These are phyloP conservation scores for Alcedo atthis DNA, from an alignment of 2,797 vertebrate genomes.

Conservation along the genomic window DNA sequence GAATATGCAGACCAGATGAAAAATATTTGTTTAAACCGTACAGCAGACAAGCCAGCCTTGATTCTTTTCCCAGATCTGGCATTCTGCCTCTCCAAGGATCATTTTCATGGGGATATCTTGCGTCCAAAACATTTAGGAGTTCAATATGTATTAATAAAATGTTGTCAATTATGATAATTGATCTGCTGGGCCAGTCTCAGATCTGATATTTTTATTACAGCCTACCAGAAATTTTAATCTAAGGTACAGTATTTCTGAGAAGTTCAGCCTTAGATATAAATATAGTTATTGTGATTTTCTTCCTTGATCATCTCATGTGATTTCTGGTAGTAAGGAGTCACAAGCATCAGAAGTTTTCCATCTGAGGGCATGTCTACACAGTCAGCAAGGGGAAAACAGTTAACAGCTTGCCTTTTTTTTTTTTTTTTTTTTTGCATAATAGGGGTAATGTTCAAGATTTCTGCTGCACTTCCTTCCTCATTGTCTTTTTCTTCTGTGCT, in stretches of 20 bases:
- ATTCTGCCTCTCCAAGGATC: constrained; percentile 69
- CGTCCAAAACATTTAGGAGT: constrained; percentile 72
- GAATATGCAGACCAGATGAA: constrained; percentile 69
- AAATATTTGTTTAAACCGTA: constrained; percentile 71
- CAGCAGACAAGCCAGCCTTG: constrained; percentile 65
- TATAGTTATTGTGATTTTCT: constrained; percentile 87
- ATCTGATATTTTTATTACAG: constrained; percentile 83
- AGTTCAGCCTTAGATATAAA: constrained; percentile 81
- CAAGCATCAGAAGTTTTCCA: constrained; percentile 88
- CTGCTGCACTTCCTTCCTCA: constrained; percentile 85
- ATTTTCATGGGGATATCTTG: constrained; percentile 69
- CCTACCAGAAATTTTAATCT: constrained; percentile 82
- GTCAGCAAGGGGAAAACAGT: constrained; percentile 79
- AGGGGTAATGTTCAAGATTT: constrained; percentile 79
- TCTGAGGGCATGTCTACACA: constrained; percentile 77
- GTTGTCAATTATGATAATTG: constrained; percentile 74
- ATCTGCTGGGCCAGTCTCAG: constrained; percentile 77
- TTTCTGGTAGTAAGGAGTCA: constrained; percentile 88
- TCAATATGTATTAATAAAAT: constrained; percentile 73
- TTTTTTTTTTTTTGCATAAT: constrained; percentile 76
- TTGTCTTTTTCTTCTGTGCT: constrained; percentile 78
- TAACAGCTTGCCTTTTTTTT: constrained; percentile 39
- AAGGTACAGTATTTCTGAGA: constrained; percentile 92
- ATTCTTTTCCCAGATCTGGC: constrained; percentile 71
- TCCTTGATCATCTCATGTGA: constrained; percentile 89